These are phyloP conservation scores for Andrena camellia DNA, from an alignment of 2,888 invertebrate species.

Conservation along the genomic window DNA sequence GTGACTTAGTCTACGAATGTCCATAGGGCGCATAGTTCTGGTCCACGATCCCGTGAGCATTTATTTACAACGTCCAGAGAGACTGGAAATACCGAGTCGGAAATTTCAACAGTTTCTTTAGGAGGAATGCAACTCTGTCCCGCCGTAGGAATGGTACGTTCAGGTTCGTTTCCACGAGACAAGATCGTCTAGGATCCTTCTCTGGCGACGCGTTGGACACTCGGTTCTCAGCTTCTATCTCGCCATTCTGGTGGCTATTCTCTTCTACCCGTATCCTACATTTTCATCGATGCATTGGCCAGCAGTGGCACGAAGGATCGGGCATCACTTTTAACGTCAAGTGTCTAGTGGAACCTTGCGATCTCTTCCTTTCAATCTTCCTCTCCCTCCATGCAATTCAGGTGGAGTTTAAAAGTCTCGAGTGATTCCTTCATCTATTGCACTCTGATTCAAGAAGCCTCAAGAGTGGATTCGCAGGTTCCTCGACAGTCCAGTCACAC, in stretches of 20 bases:
- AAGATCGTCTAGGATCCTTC: slow-evolving; percentile 12
- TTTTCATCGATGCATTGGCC: slow-evolving; percentile 13
- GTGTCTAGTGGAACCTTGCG: not conserved
- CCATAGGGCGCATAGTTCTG: slow-evolving; percentile 16
- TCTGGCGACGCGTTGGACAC: not conserved
- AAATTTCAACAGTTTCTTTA: slow-evolving; percentile 23
- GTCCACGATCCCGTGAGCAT: slow-evolving; percentile 50
- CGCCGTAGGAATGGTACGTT: slow-evolving; percentile 76
- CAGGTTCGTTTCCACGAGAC: slow-evolving; percentile 54
- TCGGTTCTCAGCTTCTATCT: not conserved
- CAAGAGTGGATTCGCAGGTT: not conserved
- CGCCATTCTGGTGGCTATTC: not conserved
- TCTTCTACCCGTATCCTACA: slow-evolving; percentile 12
- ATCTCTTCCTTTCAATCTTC: not conserved
- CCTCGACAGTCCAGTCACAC: not conserved
- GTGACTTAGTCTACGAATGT: slow-evolving; percentile 15
- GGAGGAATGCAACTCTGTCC: slow-evolving; percentile 76
- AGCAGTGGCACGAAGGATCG: not conserved
- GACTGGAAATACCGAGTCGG: slow-evolving; percentile 9
- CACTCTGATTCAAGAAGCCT: not conserved
- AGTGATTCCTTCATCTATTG: not conserved
- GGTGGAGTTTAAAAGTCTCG: not conserved
- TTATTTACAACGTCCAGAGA: slow-evolving; percentile 54
- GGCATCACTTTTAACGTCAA: not conserved
- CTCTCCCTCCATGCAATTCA: not conserved